Percentiles rank a stretch among this genome's conserved stretches.
Conservation (phyloP, 2,113 vertebrate genomes). For the Chionodraco myersi region DNA sequence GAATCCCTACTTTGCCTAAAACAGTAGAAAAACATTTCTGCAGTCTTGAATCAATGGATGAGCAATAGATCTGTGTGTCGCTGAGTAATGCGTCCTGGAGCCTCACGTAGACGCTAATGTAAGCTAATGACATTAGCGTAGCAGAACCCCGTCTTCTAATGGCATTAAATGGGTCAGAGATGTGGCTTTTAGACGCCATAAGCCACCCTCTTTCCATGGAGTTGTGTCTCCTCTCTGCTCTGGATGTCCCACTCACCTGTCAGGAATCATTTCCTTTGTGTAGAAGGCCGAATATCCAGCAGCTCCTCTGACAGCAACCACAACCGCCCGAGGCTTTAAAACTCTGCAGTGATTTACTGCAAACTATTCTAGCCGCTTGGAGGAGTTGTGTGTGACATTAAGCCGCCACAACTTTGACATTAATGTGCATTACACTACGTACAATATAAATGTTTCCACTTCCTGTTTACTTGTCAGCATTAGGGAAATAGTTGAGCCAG, state of each 20-base stretch:
- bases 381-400: background rate
- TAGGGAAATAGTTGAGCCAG: too few relatives aligned
- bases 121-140: conserved; percentile 57
- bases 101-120: conserved; percentile 35
- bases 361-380: background rate
- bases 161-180: conserved; percentile 60
- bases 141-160: conserved; percentile 53
- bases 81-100: conserved; percentile 67
- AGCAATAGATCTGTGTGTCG: conserved; percentile 29
- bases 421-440: background rate
- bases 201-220: conserved; percentile 32
- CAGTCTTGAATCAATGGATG: conserved; percentile 54
- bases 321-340: background rate
- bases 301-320: conserved; percentile 18
- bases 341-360: background rate
- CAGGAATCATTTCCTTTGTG: conserved; percentile 47
- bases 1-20: conserved; percentile 6
- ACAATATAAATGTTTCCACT: background rate
- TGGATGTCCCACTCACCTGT: conserved; percentile 34
- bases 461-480: background rate
- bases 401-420: background rate
- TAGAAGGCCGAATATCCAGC: conserved; percentile 6
- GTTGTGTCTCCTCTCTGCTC: background rate
- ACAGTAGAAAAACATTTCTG: background rate
- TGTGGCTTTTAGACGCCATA: conserved; percentile 32